Base-by-base conservation (phyloP, 64 coral and sea anemone genomes). In the Platygyra sinensis region DNA sequence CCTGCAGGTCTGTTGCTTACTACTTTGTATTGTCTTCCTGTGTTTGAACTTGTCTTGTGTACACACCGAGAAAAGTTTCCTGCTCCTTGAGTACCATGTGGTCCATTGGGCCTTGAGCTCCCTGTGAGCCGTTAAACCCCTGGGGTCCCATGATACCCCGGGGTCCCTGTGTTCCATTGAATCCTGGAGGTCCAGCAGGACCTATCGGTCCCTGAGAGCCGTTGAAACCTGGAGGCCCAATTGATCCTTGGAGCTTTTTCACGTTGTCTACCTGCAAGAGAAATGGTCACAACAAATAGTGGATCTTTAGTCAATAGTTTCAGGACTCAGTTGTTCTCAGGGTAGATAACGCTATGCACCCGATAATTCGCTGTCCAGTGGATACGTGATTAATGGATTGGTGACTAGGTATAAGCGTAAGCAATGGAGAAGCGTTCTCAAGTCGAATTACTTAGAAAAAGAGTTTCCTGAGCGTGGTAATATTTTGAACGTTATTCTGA, bases 81-180 rank as follows among this genome's bases (percentile, higher is more conserved):
- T 18, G 64, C 84, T 71, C 74, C 74, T 28, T 60, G 50, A 10
- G 77, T 10, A 10, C 77, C 77, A 25, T 59, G 77, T 28, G 52
- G 28, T 7, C 72, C 81, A 22, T 33, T n/a, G 57, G 57, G 20
- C 76, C 87, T 30, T 59, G 73, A 16, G 39, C 0, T 24, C 77
- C 89, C 52, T 91, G 79, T 24, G 52, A 50, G 4, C 89, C 89
- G 46, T 91, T 79, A 39, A 80, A 42, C 5, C 89, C 89, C 22
- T 33, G 89, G 1, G 54, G 72, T 3, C 79, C 89, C 57, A 52
- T 82, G 51, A 30, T 16, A 16, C 89, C 89, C n/a, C 62, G 60
- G 27, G 46, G 31, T 42, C 88, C 88, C 38, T 80, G 32, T 57
- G 88, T 60, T 71, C 88, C 88, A 49, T 90, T 76, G 13, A 90